Evolutionary conservation across 2,797 vertebrate genomes (phyloP).

Genomic region (Alca torda): DNA sequence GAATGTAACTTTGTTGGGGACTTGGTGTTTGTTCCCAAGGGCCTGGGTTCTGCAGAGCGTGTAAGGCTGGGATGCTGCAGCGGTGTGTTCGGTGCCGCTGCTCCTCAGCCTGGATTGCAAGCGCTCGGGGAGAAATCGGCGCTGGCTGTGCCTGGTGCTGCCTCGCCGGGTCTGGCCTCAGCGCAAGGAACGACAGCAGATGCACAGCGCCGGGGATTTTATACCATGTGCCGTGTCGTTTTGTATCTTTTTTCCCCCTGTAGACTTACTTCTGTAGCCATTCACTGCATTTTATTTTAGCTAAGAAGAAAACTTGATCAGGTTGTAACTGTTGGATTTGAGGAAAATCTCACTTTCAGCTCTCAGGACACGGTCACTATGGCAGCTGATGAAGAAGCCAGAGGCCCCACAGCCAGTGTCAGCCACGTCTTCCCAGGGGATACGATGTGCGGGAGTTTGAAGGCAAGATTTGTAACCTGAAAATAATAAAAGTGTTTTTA

Average conservation of each 20-base stretch:
- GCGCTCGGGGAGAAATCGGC: rapidly evolving
- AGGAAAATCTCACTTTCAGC: neutral
- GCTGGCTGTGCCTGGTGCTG: neutral
- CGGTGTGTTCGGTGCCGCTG: rapidly evolving
- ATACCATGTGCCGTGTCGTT: rapidly evolving
- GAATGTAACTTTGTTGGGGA: neutral
- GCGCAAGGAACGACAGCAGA: neutral
- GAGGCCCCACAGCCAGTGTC: rapidly evolving
- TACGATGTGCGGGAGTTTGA: neutral
- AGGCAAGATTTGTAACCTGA: neutral
- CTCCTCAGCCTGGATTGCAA: neutral
- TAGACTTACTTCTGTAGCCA: neutral
- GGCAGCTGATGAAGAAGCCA: neutral
- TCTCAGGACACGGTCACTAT: neutral
- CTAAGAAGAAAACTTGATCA: neutral
- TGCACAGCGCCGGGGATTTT: rapidly evolving
- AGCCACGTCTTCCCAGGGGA: rapidly evolving
- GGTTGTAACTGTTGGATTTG: neutral
- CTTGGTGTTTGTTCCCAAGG: neutral
- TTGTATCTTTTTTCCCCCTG: neutral
- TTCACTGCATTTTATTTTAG: neutral
- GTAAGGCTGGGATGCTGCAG: neutral
- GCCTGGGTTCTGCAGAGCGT: neutral
- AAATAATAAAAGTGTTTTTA: neutral
- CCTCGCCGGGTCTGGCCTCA: neutral